Base-by-base conservation (phyloP, 2,888 invertebrate species). In the Eupithecia dodoneata region DNA sequence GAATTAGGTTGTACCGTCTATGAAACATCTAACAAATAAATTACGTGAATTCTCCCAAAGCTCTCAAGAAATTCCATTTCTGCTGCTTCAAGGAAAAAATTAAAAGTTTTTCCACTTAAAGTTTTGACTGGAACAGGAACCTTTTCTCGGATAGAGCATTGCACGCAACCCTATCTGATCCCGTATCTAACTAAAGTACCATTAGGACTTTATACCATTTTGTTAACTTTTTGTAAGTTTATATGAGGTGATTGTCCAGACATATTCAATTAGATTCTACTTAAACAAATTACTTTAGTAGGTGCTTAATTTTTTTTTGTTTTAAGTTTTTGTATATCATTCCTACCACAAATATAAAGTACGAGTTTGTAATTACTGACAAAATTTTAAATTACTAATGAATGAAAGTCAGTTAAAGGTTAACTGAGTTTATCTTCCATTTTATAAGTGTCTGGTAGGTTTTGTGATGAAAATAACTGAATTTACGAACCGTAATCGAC, bases 401-500 rank as follows among this genome's bases (percentile, higher is more conserved):
- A 49, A 9, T 49, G 12, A 45, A 45, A 45, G 7, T 45, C 45
- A 45, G 45, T 45, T 30, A 30, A 30, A 30, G 30, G 30, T 30
- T 45, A 45, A 49, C 18, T 4, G 30, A 5, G 2, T 7, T 12
- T 1, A 12, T 65, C 65, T 41, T 41, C 41, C 41, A 41, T 65
- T 65, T 65, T 65, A 12, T 30, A 7, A 81, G 79, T 81, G 80
- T 82, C 81, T 42, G 18, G 52, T 69, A 79, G 76, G 72, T 76
- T 83, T 80, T 30, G 10, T 80, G 79, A 82, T 76, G 80, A 77
- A 81, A 82, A 83, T 83, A 83, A 83, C 81, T 74, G 78, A 83
- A 82, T 85, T 83, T 85, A 80, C 82, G 80, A 82, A 81, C 81
- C 81, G 76, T 83, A 77, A 84, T 83, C 81, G 81, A 76, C 83